Evolutionary conservation across 2,888 invertebrate species (phyloP), one percentile per base, ranked within the genome.

Genomic region (Dichetophora obliterata): DNA sequence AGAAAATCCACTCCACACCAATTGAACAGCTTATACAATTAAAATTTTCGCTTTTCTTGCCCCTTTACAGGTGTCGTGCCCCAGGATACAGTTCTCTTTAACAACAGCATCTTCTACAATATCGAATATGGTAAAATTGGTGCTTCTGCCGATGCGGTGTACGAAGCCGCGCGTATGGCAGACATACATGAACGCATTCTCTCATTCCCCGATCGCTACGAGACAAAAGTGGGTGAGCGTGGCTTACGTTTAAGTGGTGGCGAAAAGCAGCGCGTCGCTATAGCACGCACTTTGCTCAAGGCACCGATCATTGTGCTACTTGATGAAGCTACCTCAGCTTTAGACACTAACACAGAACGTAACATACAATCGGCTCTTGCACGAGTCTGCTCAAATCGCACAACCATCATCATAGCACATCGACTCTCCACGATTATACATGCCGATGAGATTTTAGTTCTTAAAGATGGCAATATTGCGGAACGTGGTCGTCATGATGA

Each of bases 191-290:
- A 96, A 54, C 93, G 93, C 85, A 98, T 99, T 79, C 90, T 96
- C 0, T 92, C 94, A n/a, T 98, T 99, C 89, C 97, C 98, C 0
- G 95, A 96, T 80, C 93, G 93, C 63, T 97, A 96, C 85, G 95
- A 96, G 71, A 95, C 96, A 0, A 87, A 95, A 93, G 96, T 99
- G 24, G 99, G 99, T 6, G 99, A 99, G 90, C 91, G 99, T 86
- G 99, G 99, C 5, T 90, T 99, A 77, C 94, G 98, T 80, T 90
- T 99, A 78, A 98, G 98, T 87, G 99, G 99, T 2, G 99, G 99
- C 2, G 99, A 99, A 88, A 99, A 99, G 86, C 99, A 99, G 88
- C 91, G 98, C 81, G 96, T 99, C 76, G 99, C 98, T 0, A 99
- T 99, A 80, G 99, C 99, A 0, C 91, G 99, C 80, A 98, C 98